Conservation (phyloP, 2,113 vertebrate genomes). For the Pygoscelis adeliae region DNA sequence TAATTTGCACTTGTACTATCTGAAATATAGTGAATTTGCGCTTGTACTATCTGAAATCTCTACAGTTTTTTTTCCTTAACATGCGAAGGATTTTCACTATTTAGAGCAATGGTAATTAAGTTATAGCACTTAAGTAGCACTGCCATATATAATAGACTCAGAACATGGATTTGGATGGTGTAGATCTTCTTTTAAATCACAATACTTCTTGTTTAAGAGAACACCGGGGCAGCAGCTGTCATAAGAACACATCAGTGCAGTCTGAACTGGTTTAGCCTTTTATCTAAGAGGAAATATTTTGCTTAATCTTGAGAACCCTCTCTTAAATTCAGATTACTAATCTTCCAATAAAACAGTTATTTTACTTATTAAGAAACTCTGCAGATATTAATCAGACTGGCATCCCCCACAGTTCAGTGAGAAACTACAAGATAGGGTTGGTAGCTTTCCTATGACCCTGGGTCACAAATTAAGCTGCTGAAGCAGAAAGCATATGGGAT, state of each 20-base stretch:
- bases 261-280: not conserved
- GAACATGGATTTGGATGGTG: not conserved
- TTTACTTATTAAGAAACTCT: not conserved
- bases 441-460: not conserved
- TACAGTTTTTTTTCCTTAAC: not conserved
- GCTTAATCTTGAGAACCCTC: not conserved
- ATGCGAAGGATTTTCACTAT: not conserved
- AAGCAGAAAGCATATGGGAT: not conserved
- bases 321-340: not conserved
- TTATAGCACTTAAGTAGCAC: not conserved
- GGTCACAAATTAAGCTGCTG: not conserved
- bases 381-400: not conserved
- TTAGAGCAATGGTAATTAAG: not conserved
- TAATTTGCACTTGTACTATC: not conserved
- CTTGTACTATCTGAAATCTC: not conserved
- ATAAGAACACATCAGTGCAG: not conserved
- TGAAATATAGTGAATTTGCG: not conserved
- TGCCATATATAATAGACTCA: not conserved
- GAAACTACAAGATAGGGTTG: not conserved
- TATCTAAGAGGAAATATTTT: not conserved
- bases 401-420: not conserved
- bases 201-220: not conserved
- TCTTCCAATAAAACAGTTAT: not conserved
- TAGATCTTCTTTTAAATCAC: not conserved
- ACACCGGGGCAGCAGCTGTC: not conserved